Evolutionary conservation across 2,888 invertebrate species (phyloP).

Genomic region (Himalopsyche japonica): DNA sequence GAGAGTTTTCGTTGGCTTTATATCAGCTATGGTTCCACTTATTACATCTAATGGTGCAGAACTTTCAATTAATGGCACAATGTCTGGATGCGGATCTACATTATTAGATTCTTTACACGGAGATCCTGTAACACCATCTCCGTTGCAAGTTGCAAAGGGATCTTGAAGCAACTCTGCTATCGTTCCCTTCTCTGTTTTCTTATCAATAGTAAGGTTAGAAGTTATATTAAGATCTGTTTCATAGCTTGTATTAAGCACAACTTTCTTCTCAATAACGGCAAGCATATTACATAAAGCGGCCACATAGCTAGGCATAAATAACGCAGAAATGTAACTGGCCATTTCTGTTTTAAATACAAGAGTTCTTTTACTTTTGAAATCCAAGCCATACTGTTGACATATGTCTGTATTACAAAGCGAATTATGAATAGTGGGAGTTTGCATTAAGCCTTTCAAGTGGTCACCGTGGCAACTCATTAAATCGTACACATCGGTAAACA

Average conservation of each 20-base stretch:
- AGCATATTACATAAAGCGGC: slow-evolving; percentile 79
- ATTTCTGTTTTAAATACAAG: slow-evolving; percentile 57
- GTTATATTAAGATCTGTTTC: slow-evolving; percentile 58
- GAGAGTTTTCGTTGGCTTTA: slow-evolving; percentile 52
- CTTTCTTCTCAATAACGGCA: slow-evolving; percentile 68
- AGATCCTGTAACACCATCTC: slow-evolving; percentile 44
- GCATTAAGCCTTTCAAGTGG: slow-evolving; percentile 64
- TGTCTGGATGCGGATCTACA: slow-evolving; percentile 5
- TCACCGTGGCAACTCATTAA: slow-evolving; percentile 71
- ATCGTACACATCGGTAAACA: slow-evolving; percentile 73
- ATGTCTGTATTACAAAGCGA: slow-evolving; percentile 66
- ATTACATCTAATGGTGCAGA: slow-evolving; percentile 16
- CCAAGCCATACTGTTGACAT: slow-evolving; percentile 65
- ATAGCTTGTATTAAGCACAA: slow-evolving; percentile 66
- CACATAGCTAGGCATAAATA: slow-evolving; percentile 70
- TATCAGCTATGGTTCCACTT: slow-evolving; percentile 42
- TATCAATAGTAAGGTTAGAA: slow-evolving; percentile 54
- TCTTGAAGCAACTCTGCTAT: slow-evolving; percentile 42
- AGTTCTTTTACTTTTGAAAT: slow-evolving; percentile 63
- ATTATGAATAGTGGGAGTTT: slow-evolving; percentile 62
- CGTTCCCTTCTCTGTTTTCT: slow-evolving; percentile 48
- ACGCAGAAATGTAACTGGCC: slow-evolving; percentile 63
- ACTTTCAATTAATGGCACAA: slow-evolving; percentile 12
- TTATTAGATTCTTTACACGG: slow-evolving; percentile 16
- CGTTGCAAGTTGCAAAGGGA: slow-evolving; percentile 36